A percentile compares a stretch with the other conserved stretches of the same genome.
phyloP scores from a whole-genome alignment of 2,888 invertebrate genomes.

The Tubulanus polymorphus region DNA sequence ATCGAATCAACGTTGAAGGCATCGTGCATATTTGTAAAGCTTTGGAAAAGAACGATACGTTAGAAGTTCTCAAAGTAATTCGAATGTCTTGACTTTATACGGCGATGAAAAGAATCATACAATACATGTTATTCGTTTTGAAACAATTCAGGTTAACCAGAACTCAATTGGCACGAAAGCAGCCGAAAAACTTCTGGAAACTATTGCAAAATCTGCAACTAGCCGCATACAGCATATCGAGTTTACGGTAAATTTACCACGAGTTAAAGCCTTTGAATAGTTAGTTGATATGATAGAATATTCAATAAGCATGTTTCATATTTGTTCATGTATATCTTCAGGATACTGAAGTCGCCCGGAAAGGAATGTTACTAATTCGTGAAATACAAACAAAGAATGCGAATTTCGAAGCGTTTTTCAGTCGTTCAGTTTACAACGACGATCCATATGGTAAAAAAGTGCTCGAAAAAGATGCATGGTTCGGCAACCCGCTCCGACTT shows the following conservation, averaged over 20 bases:
- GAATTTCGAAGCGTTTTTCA: conserved; percentile 36
- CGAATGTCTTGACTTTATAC: not conserved
- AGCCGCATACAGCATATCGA: conserved; percentile 40
- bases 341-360: conserved; percentile 50
- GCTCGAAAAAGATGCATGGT: not conserved
- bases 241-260: conserved; percentile 32
- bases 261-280: not conserved
- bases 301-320: not conserved
- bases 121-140: too few species aligned
- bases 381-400: conserved; percentile 38
- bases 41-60: conserved; percentile 40
- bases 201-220: conserved; percentile 38
- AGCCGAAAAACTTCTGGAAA: conserved; percentile 39
- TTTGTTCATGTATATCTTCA: conserved; percentile 19
- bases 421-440: conserved; percentile 33
- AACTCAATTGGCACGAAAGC: conserved; percentile 51
- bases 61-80: conserved; percentile 38
- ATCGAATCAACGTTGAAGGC: conserved; percentile 41
- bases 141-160: conserved; percentile 47
- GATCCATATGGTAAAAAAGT: not conserved
- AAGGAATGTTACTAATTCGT: conserved; percentile 41
- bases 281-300: too few species aligned
- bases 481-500: not conserved
- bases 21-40: conserved; percentile 42
- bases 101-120: too few species aligned